Base-by-base conservation (phyloP, 2,113 vertebrate species). In the Lepisosteus oculatus region DNA sequence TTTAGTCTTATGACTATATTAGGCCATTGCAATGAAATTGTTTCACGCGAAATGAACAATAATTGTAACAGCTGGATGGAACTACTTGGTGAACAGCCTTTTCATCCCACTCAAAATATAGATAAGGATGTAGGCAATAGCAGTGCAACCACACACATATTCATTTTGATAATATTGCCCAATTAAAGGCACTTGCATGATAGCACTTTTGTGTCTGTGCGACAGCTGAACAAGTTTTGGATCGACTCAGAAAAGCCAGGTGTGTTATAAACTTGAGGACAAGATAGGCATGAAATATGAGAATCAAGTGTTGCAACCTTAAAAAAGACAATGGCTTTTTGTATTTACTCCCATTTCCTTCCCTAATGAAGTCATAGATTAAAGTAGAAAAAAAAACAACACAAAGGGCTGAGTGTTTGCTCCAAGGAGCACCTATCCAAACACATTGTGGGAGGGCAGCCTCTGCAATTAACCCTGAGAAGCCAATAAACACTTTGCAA, bases 331-430 rank as follows among this genome's bases (percentile, higher is more conserved):
- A 92, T 90, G 78, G 87, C 78, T 81, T 90, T 76, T 89, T 90
- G 83, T 90, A 91, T 91, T 87, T 88, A 91, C 87, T 91, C 87
- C 85, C 80, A 85, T 92, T 93, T 91, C 90, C 90, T 92, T 92
- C 90, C 91, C 88, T 89, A 90, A 93, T 92, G 88, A 90, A 91
- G 88, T 91, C 83, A 85, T 80, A 78, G 86, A 86, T 83, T 81
- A 86, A 91, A 91, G 89, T 88, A 78, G 67, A 74, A 12, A 64
- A 64, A 11, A 68, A 91, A 85, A 82, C 71, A 65, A 74, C 78
- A 91, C 89, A 92, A 90, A 90, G 85, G 82, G 76, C 82, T 88
- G 87, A 85, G 83, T 91, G 87, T 91, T 85, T 89, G 85, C 83
- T 76, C 86, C 77, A 81, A 84, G 85, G 84, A 90, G 85, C 86